phyloP scores from a whole-genome alignment of 2,888 invertebrate species.

The Carterocephalus palaemon region DNA sequence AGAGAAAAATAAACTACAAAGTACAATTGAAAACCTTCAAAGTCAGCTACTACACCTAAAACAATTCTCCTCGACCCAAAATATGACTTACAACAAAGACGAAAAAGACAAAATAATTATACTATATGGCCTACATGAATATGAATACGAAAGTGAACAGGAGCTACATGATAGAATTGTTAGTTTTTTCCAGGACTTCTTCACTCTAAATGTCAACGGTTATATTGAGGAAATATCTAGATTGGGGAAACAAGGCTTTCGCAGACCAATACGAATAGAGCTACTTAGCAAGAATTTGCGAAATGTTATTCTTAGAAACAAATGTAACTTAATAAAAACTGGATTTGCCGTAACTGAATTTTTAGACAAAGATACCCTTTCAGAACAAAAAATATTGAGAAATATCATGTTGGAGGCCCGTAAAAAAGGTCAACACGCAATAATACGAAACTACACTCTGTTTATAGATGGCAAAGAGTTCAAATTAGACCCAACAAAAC shows the following conservation, averaged over 20 bases:
- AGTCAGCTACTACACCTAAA: not conserved
- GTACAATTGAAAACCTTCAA: not conserved
- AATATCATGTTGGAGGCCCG: not conserved
- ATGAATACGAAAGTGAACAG: not conserved
- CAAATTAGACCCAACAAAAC: not conserved
- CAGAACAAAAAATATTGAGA: not conserved
- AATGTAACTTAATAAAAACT: not conserved
- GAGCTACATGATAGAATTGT: not conserved
- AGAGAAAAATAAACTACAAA: not conserved
- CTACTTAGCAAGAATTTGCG: not conserved
- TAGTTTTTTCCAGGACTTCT: not conserved
- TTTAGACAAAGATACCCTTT: not conserved
- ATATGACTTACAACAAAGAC: not conserved
- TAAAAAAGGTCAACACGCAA: constrained; percentile 1
- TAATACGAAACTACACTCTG: not conserved
- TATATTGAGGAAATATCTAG: constrained; percentile 3
- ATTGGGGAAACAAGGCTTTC: not conserved
- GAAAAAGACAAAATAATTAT: not conserved
- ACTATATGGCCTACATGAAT: too few species aligned
- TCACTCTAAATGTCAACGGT: not conserved
- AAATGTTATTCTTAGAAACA: not conserved
- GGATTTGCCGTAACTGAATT: not conserved
- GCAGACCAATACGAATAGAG: not conserved
- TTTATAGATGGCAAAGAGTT: not conserved
- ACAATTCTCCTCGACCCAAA: too few species aligned